phyloP scores from a whole-genome alignment of 2,113 vertebrate species.

The Todiramphus saurophagus region DNA sequence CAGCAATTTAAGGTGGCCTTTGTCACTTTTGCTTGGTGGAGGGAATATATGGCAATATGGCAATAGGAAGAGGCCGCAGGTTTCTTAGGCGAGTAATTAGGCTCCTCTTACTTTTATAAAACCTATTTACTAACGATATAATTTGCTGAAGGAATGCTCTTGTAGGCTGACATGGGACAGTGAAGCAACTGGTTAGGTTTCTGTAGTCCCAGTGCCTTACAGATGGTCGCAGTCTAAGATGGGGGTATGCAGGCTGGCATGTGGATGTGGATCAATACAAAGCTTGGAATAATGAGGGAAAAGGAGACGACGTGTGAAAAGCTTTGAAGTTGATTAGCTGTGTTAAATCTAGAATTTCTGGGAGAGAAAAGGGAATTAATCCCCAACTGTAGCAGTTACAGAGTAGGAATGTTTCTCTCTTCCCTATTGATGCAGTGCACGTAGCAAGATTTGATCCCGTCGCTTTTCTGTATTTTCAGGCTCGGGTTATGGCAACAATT shows the following conservation, averaged over 20 bases:
- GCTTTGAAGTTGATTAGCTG: not conserved
- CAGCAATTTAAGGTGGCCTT: not conserved
- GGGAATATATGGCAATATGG: not conserved
- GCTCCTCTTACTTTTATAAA: not conserved
- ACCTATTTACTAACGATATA: not conserved
- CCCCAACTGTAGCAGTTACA: not conserved
- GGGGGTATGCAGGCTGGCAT: not conserved
- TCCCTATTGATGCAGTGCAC: not conserved
- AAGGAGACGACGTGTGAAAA: not conserved
- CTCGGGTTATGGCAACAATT: constrained; percentile 96
- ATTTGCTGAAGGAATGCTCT: not conserved
- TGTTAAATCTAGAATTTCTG: not conserved
- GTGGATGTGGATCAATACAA: not conserved
- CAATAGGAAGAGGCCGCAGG: not conserved
- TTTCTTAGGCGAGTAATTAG: not conserved
- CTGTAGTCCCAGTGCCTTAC: not conserved
- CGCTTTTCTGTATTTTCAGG: constrained; percentile 75
- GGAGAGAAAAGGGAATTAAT: not conserved
- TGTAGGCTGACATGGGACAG: not conserved
- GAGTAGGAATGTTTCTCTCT: not conserved
- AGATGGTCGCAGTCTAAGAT: not conserved
- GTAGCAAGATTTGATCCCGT: not conserved
- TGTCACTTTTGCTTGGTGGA: not conserved
- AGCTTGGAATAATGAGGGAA: not conserved
- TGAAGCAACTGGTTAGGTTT: not conserved